Evolutionary conservation across 2,113 vertebrate genomes (phyloP).

Genomic region (Phalacrocorax pelagicus): DNA sequence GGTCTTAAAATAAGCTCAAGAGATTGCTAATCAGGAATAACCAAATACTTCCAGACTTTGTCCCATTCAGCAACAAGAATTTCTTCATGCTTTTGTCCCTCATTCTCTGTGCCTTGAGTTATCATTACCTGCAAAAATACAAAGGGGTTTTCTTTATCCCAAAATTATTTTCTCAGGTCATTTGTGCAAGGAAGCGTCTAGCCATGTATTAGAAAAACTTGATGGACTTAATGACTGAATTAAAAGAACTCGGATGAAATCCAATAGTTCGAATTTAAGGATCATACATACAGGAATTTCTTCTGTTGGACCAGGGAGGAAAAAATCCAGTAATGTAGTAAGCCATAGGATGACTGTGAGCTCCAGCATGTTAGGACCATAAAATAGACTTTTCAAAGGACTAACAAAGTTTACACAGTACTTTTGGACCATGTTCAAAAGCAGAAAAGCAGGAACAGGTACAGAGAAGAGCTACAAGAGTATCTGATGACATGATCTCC

Average conservation of each 20-base stretch:
- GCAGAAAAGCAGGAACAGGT: neutral
- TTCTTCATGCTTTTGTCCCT: neutral
- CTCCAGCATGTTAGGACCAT: neutral
- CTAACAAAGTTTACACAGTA: neutral
- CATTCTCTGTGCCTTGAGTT: neutral
- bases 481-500: neutral
- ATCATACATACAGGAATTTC: neutral
- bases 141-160: neutral
- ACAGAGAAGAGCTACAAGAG: neutral
- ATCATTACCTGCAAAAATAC: neutral
- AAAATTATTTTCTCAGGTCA: neutral
- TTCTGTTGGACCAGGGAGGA: neutral
- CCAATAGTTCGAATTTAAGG: neutral
- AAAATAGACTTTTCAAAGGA: neutral
- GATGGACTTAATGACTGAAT: neutral
- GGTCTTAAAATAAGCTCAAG: neutral
- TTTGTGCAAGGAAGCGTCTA: neutral
- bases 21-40: neutral
- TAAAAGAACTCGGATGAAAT: neutral
- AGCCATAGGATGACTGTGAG: neutral
- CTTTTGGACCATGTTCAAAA: neutral
- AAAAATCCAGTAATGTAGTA: neutral
- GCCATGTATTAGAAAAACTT: neutral
- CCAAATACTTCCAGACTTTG: neutral
- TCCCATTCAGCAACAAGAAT: neutral